Evolutionary conservation across 2,888 invertebrate genomes (phyloP), one percentile per base, ranked within the genome.

Genomic region (Leistus spinibarbis): DNA sequence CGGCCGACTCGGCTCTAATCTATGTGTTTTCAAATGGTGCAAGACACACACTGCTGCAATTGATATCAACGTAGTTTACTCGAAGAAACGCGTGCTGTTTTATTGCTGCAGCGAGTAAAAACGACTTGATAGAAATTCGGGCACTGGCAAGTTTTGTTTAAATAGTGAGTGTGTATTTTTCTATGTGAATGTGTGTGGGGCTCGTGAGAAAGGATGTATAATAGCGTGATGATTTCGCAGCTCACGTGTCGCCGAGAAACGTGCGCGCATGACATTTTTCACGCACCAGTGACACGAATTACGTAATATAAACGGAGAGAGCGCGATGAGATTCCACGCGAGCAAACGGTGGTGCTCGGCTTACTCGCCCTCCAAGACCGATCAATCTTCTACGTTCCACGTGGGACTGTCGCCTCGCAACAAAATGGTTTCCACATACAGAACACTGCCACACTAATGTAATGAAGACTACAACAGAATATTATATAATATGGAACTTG

Each of bases 371-470:
- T 60, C 60, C 60, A 60, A 22, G 56, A 57, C 53, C 73, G 73
- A 73, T 73, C 73, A 73, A 73, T 73, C 73, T 73, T 66, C 66
- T 60, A 40, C 40, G 40, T n/a, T n/a, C 24, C 24, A 24, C 57
- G 53, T 53, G 66, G 65, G 56, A 67, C 73, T 20, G 13, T 13
- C 27, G 64, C 13, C 2, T 22, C 64, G 54, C 63, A 67, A 73
- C 73, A 73, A 73, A 67, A 73, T 73, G 66, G 73, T 67, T 73
- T 73, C 73, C 60, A 66, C 67, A 73, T 67, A 73, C 66, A 72
- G n/a, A n/a, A n/a, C n/a, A n/a, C n/a, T n/a, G n/a, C n/a, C 72
- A 72, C 72, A 72, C 72, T 66, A 66, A 72, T 72, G 65, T 72
- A 65, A 72, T 72, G 72, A 65, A 72, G 66, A 72, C 65, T 72